Evolutionary conservation across 2,113 vertebrate species (phyloP), one percentile per base, ranked within the genome.

Genomic region (Circaetus gallicus): DNA sequence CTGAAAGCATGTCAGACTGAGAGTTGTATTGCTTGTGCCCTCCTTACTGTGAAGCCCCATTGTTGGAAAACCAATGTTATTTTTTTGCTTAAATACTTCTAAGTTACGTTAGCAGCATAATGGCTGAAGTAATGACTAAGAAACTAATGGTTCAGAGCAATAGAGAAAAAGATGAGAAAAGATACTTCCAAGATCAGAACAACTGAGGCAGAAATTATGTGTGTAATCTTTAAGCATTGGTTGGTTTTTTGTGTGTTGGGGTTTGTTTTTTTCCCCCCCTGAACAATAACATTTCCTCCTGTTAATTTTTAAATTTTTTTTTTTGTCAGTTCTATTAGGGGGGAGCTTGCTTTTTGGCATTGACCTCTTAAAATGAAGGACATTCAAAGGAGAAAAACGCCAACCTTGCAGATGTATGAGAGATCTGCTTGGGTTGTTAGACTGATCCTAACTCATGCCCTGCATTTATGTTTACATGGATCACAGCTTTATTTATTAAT

Each of bases 231-330:
- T 76, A 31, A 18, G 24, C 47, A 8, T 43, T 58, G 34, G 15
- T 45, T 58, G 42, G 0, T 40, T 55, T 50, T 31, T 34, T 32
- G 19, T 82, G 14, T 45, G 42, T 45, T 58, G 31, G 24, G 15
- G 13, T 67, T 45, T 1, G 2, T 0, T 20, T 18, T 10, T 34
- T 21, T 61, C 32, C 6, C 3, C 0, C 26, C 38, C 61, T 12
- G 21, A 49, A 16, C 28, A 25, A 8, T 58, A 49, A 55, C 21
- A 7, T 71, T 92, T 86, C 58, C 7, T 49, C 40, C 34, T 52
- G 55, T 74, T 82, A 61, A 59, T 76, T 56, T 85, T 82, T 50
- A 58, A 7, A 58, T 25, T 14, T 26, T 55, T 38, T 53, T 10
- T 69, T 78, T 34, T 9, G 47, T 47, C 34, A 25, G 42, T 67